These are phyloP conservation scores for Lagorchestes hirsutus DNA, from an alignment of 2,797 vertebrate genomes.

Conservation along the genomic window DNA sequence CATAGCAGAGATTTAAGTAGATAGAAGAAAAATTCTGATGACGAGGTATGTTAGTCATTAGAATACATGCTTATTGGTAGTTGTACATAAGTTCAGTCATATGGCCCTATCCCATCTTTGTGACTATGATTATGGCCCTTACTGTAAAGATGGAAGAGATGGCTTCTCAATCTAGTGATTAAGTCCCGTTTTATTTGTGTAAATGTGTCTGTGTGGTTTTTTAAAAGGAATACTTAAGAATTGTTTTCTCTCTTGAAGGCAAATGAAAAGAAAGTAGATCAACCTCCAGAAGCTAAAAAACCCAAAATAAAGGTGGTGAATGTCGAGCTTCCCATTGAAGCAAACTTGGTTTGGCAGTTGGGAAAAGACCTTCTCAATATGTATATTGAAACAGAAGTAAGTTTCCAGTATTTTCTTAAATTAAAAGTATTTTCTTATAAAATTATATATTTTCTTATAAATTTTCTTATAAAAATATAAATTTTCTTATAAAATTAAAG, in stretches of 20 bases:
- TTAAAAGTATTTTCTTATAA: too few relatives aligned
- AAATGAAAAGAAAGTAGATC: slow-evolving; percentile 88
- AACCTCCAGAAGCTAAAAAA: slow-evolving; percentile 91
- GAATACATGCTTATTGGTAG: neutral
- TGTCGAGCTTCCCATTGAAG: slow-evolving; percentile 89
- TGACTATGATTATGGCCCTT: neutral
- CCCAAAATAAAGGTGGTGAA: slow-evolving; percentile 91
- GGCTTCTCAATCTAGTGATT: neutral
- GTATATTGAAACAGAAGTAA: slow-evolving; percentile 90
- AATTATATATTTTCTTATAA: too few relatives aligned
- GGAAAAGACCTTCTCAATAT: slow-evolving; percentile 88
- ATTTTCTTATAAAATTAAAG: too few relatives aligned
- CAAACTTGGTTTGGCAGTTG: slow-evolving; percentile 89
- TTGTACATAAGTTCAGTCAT: neutral
- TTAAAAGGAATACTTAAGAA: slow-evolving; percentile 48
- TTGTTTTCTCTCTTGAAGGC: slow-evolving; percentile 77
- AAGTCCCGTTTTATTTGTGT: slow-evolving; percentile 8
- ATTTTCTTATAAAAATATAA: too few relatives aligned
- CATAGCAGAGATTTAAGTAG: neutral
- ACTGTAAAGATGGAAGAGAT: neutral
- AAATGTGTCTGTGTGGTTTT: slow-evolving; percentile 26
- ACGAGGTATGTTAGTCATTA: neutral
- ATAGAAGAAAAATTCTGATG: neutral
- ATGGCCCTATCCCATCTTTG: neutral
- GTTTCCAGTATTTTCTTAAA: too few relatives aligned